Percentiles rank a stretch among this genome's conserved stretches.
These are phyloP conservation scores for Pseudorectes ferrugineus DNA, from an alignment of 2,113 vertebrate species.

Conservation along the genomic window DNA sequence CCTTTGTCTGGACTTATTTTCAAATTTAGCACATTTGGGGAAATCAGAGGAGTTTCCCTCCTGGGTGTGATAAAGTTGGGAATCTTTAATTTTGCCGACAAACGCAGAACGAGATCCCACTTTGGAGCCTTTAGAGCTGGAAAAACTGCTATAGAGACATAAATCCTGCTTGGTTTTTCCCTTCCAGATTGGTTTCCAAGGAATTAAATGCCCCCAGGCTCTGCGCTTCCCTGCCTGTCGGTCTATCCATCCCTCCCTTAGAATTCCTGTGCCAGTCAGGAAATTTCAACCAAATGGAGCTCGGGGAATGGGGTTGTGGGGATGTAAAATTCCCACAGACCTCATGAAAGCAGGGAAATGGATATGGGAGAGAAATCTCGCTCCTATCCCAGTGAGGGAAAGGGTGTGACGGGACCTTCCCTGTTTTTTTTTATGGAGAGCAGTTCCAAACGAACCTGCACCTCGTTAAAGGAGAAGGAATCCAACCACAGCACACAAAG, in stretches of 20 bases:
- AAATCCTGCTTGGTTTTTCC: background rate
- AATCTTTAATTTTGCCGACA: background rate
- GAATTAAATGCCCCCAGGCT: background rate
- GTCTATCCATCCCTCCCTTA: background rate
- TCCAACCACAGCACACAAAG: background rate
- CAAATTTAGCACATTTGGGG: background rate
- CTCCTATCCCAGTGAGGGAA: background rate
- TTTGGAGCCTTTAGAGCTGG: background rate
- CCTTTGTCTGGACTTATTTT: background rate
- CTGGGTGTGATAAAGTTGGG: background rate
- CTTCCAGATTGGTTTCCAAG: background rate
- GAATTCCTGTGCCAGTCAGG: background rate
- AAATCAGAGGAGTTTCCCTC: background rate
- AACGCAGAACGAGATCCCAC: background rate
- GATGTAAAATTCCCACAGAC: background rate
- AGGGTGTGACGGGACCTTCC: accelerated
- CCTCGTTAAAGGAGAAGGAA: background rate
- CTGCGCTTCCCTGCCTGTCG: background rate
- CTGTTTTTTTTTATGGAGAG: background rate
- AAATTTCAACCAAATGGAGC: background rate
- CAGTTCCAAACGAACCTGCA: background rate
- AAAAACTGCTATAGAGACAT: background rate
- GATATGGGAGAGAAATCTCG: background rate
- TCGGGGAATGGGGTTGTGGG: background rate
- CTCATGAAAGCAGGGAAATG: background rate